phyloP scores from a whole-genome alignment of 1,140 invertebrate species.

The Arion vulgaris region DNA sequence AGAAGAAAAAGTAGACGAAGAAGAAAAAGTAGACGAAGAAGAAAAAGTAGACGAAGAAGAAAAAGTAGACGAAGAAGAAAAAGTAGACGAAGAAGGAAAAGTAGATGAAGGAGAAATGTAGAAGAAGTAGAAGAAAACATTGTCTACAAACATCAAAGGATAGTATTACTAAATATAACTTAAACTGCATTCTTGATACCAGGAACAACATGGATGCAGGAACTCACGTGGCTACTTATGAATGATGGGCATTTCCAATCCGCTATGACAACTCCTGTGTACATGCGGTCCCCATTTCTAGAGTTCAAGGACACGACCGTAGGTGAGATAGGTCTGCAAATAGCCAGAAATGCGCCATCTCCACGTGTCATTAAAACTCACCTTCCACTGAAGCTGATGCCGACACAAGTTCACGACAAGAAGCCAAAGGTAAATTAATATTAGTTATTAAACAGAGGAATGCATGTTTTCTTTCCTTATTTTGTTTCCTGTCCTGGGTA shows the following conservation, averaged over 20 bases:
- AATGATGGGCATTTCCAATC: conserved; percentile 83
- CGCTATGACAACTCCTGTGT: conserved; percentile 79
- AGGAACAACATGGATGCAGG: conserved; percentile 90
- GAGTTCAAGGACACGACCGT: conserved; percentile 74
- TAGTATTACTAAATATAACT: too few relatives aligned
- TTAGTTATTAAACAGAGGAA: too few relatives aligned
- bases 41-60: too few relatives aligned
- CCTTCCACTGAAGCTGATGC: conserved; percentile 58
- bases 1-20: too few relatives aligned
- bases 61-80: too few relatives aligned
- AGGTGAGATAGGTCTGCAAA: conserved; percentile 66
- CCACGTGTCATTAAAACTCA: conserved; percentile 68
- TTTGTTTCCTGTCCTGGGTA: too few relatives aligned
- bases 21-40: too few relatives aligned
- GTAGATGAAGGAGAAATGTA: too few relatives aligned
- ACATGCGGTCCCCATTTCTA: conserved; percentile 76
- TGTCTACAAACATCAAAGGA: too few relatives aligned
- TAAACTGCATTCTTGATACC: background rate
- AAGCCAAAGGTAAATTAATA: conserved; percentile 17
- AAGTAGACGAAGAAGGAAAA: too few relatives aligned
- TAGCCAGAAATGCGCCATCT: conserved; percentile 58
- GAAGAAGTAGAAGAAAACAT: too few relatives aligned
- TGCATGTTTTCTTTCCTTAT: too few relatives aligned
- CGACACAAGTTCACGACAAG: conserved; percentile 29
- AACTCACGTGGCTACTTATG: conserved; percentile 89